Conservation (phyloP, 2,113 vertebrate genomes). For the Cryptotis parvus region DNA sequence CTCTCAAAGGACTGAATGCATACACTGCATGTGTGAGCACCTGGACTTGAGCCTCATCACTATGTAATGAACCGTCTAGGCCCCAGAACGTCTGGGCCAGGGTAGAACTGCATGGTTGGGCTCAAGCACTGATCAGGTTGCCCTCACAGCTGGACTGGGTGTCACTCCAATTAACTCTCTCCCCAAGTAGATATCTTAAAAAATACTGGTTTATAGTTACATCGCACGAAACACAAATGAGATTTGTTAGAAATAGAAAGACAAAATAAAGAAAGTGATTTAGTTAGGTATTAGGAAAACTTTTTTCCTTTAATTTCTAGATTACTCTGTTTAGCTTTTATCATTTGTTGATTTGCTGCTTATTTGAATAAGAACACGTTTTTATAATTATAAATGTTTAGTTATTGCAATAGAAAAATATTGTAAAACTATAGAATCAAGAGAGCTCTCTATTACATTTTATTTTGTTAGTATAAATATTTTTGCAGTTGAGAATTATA, state of each 20-base stretch:
- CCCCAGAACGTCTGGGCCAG: too few relatives aligned
- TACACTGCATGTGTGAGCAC: too few relatives aligned
- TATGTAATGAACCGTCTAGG: too few relatives aligned
- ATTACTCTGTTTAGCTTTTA: background rate
- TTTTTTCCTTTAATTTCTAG: background rate
- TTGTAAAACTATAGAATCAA: background rate
- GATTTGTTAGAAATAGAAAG: background rate
- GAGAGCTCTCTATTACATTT: background rate
- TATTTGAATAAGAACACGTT: background rate
- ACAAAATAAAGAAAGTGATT: background rate
- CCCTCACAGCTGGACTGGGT: too few relatives aligned
- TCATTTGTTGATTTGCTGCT: background rate
- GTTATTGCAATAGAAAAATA: background rate
- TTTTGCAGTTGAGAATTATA: background rate
- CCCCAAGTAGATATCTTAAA: too few relatives aligned
- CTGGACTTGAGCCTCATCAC: too few relatives aligned
- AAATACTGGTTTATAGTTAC: background rate
- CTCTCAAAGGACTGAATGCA: too few relatives aligned
- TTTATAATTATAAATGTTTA: conserved; percentile 20
- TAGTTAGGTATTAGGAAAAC: background rate
- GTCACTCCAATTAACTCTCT: too few relatives aligned
- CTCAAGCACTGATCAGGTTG: too few relatives aligned
- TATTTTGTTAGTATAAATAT: background rate
- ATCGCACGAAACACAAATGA: background rate
- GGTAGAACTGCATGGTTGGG: too few relatives aligned